These are phyloP conservation scores for Sabatieria punctata DNA, from an alignment of 2,888 invertebrate genomes.

Conservation along the genomic window DNA sequence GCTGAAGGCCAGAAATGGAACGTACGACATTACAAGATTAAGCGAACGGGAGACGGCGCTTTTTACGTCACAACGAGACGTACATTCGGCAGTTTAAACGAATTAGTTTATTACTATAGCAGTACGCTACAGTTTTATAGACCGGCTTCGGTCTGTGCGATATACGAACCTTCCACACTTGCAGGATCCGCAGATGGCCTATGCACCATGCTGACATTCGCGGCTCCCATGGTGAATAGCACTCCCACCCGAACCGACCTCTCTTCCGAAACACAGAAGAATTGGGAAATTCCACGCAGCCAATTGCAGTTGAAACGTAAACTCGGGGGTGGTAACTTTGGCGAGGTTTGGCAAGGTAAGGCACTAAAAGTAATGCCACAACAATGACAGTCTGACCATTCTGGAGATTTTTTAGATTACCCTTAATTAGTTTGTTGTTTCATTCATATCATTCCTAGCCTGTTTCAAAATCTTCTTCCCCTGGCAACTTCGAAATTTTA, in stretches of 20 bases:
- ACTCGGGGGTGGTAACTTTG: conserved; percentile 91
- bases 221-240: conserved; percentile 86
- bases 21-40: conserved; percentile 96
- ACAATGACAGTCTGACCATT: conserved; percentile 4
- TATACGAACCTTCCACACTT: too few species aligned
- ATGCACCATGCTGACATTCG: conserved; percentile 74
- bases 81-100: conserved; percentile 73
- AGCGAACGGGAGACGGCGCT: conserved; percentile 61
- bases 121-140: conserved; percentile 43
- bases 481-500: too few species aligned
- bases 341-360: conserved; percentile 78
- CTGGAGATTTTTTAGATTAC: too few species aligned
- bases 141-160: too few species aligned
- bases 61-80: conserved; percentile 80
- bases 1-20: conserved; percentile 93
- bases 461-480: too few species aligned
- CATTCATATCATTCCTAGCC: too few species aligned
- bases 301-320: conserved; percentile 71
- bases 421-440: too few species aligned
- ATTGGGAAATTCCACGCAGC: conserved; percentile 82
- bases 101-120: conserved; percentile 82
- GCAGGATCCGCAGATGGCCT: conserved; percentile 80
- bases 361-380: too few species aligned
- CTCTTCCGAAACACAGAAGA: conserved; percentile 76
- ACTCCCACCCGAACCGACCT: conserved; percentile 93